These are phyloP conservation scores for Notoglanidium macrostoma DNA, from an alignment of 2,797 vertebrate species.

Conservation along the genomic window DNA sequence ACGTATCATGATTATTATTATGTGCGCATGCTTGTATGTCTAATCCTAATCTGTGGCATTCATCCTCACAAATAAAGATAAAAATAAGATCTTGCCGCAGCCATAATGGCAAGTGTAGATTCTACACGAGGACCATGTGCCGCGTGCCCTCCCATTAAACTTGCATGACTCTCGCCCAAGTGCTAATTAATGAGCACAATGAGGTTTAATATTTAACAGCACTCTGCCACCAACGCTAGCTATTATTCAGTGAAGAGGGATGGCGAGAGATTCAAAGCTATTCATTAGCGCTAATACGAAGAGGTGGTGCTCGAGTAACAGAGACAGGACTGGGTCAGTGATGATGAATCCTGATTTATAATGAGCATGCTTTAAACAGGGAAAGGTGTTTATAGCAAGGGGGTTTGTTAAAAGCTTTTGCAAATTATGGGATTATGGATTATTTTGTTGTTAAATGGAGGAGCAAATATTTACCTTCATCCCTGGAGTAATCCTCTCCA, in stretches of 20 bases:
- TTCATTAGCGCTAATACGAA: constrained; percentile 1
- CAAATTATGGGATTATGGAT: not conserved
- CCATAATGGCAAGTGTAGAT: not conserved
- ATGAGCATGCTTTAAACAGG: not conserved
- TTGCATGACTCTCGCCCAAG: constrained; percentile 38
- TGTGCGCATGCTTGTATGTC: not conserved
- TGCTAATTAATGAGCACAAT: constrained; percentile 47
- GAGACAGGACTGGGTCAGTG: not conserved
- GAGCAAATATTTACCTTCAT: constrained; percentile 82
- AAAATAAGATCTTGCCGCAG: not conserved
- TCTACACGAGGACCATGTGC: not conserved
- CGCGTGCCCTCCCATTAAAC: constrained; percentile 28
- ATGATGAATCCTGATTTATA: constrained; percentile 15
- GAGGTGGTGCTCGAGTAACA: not conserved
- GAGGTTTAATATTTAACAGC: constrained; percentile 49
- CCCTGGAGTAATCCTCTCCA: constrained; percentile 94
- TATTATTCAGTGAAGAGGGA: constrained; percentile 6
- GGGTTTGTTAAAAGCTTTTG: not conserved
- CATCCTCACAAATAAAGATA: not conserved
- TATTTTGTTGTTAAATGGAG: too few relatives aligned
- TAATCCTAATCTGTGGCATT: not conserved
- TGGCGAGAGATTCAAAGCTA: constrained; percentile 45
- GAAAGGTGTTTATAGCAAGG: not conserved
- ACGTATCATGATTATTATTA: not conserved
- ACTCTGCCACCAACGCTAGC: constrained; percentile 11